A percentile compares a stretch with the other conserved stretches of the same genome.
Evolutionary conservation across 2,888 invertebrate species (phyloP).

Genomic region (Rhodophaea formosa): DNA sequence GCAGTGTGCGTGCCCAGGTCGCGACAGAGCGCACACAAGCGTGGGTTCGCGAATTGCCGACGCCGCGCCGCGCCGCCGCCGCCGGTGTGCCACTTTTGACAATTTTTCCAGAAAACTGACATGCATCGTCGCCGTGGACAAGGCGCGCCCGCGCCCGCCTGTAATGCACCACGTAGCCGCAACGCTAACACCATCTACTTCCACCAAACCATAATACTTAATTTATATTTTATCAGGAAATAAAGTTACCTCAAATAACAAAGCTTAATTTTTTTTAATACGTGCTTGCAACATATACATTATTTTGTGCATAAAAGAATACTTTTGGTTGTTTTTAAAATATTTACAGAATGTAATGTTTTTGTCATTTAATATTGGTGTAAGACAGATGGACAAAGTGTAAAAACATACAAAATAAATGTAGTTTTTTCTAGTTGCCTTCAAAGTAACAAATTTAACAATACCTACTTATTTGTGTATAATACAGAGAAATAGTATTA

Average conservation of each 20-base stretch:
- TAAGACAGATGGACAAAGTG: too few relatives aligned
- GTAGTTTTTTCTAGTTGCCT: too few relatives aligned
- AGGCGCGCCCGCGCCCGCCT: slow-evolving; percentile 55
- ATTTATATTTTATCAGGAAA: neutral
- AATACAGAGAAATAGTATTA: too few relatives aligned
- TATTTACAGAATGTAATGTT: too few relatives aligned
- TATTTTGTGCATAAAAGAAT: too few relatives aligned
- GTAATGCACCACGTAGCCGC: slow-evolving; percentile 43
- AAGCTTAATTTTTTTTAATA: too few relatives aligned
- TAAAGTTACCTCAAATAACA: neutral
- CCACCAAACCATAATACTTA: slow-evolving; percentile 6
- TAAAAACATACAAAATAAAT: too few relatives aligned
- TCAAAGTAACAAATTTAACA: too few relatives aligned
- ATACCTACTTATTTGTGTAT: too few relatives aligned
- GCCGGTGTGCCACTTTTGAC: slow-evolving; percentile 75
- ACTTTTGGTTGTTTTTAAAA: too few relatives aligned
- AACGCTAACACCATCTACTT: slow-evolving; percentile 20
- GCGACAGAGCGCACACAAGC: slow-evolving; percentile 58
- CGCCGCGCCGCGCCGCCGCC: slow-evolving; percentile 45
- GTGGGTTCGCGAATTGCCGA: slow-evolving; percentile 60
- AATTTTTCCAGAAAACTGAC: slow-evolving; percentile 79
- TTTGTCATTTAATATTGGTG: too few relatives aligned
- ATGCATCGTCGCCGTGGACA: slow-evolving; percentile 67
- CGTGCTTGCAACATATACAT: too few relatives aligned
- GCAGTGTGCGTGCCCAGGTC: slow-evolving; percentile 59